Conservation (phyloP, 2,888 invertebrate species). For the Eurytoma adleriae region DNA sequence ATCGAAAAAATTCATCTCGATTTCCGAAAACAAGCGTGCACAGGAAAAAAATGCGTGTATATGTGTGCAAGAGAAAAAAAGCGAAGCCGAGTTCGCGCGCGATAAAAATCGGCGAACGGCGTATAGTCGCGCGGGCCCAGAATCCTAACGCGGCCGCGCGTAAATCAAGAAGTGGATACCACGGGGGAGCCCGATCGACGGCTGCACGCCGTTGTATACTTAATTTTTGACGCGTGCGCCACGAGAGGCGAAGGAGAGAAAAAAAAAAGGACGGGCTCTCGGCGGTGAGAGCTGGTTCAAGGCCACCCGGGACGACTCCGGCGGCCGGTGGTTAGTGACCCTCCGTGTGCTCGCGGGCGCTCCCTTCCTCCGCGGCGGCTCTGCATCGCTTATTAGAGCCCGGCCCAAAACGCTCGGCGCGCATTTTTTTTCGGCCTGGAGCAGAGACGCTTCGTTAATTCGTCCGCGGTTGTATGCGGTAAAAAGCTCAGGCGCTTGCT, state of each 20-base stretch:
- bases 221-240: not conserved
- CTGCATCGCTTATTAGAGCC: too few species aligned
- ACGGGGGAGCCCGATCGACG: not conserved
- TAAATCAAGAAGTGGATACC: conserved; percentile 6
- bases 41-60: too few species aligned
- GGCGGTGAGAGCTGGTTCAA: conserved; percentile 63
- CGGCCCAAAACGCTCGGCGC: too few species aligned
- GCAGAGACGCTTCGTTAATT: too few species aligned
- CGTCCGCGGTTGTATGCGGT: too few species aligned
- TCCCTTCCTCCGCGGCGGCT: too few species aligned
- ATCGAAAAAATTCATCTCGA: too few species aligned
- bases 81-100: not conserved
- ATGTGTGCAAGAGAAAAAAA: not conserved
- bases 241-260: not conserved
- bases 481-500: too few species aligned
- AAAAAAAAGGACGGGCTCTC: not conserved
- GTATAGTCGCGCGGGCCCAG: not conserved
- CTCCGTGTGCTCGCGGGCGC: conserved; percentile 15
- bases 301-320: conserved; percentile 65
- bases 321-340: conserved; percentile 68
- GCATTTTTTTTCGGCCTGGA: too few species aligned
- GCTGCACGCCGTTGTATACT: not conserved
- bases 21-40: too few species aligned
- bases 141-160: not conserved
- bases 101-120: not conserved